Evolutionary conservation across 2,888 invertebrate species (phyloP).

Genomic region (Cyclophora punctaria): DNA sequence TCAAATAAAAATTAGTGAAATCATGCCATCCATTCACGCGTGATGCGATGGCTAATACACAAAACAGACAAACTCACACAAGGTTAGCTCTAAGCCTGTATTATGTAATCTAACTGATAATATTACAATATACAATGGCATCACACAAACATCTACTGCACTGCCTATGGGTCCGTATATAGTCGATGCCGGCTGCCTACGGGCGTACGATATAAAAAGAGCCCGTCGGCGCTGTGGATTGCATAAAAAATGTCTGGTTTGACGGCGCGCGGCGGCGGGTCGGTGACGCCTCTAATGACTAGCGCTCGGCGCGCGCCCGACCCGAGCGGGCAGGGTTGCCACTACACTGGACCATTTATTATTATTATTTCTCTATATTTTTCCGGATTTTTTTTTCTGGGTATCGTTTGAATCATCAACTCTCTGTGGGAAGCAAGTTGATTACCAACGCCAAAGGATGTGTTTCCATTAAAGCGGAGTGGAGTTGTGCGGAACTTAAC

Average conservation of each 20-base stretch:
- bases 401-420: too few relatives aligned
- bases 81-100: too few relatives aligned
- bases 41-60: too few relatives aligned
- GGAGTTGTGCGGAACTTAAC: too few relatives aligned
- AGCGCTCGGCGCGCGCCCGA: constrained; percentile 32
- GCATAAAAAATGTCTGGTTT: constrained; percentile 71
- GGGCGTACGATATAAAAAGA: constrained; percentile 34
- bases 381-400: too few relatives aligned
- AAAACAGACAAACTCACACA: too few relatives aligned
- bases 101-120: too few relatives aligned
- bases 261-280: constrained; percentile 54
- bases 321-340: constrained; percentile 43
- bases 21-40: too few relatives aligned
- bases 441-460: too few relatives aligned
- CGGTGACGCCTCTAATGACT: constrained; percentile 71
- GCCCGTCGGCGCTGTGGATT: constrained; percentile 47
- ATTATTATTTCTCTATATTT: constrained; percentile 3
- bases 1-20: too few relatives aligned
- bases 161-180: constrained; percentile 15
- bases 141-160: constrained; percentile 16
- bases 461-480: too few relatives aligned
- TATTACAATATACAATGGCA: not conserved
- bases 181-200: constrained; percentile 15
- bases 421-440: too few relatives aligned
- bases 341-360: constrained; percentile 3